Evolutionary conservation across 2,888 invertebrate species (phyloP).

Genomic region (Lithophane ornitopus): DNA sequence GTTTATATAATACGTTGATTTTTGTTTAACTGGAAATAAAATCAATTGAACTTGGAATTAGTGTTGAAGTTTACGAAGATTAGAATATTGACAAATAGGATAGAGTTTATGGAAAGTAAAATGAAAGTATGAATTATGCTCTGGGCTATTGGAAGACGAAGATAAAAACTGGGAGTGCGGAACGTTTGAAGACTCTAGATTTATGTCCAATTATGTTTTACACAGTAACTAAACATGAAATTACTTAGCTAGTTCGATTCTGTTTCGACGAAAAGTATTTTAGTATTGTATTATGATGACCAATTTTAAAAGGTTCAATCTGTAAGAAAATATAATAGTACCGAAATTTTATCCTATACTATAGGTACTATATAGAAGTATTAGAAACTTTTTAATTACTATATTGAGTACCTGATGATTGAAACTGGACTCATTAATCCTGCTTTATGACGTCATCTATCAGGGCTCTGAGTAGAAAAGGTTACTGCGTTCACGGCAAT

Average conservation of each 20-base stretch:
- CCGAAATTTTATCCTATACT: background rate
- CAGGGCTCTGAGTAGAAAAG: conserved; percentile 10
- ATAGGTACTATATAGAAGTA: too few species aligned
- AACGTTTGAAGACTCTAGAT: conserved; percentile 19
- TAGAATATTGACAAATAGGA: conserved; percentile 38
- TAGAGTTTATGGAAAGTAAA: conserved; percentile 21
- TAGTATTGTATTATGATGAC: too few species aligned
- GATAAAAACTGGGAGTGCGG: conserved; percentile 16
- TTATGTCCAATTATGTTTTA: conserved; percentile 24
- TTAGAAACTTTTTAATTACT: conserved; percentile 3
- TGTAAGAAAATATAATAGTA: too few species aligned
- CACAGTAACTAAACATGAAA: conserved; percentile 10
- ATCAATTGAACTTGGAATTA: background rate
- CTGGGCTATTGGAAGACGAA: conserved; percentile 15
- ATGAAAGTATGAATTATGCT: conserved; percentile 40
- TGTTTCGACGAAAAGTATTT: background rate
- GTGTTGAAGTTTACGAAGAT: conserved; percentile 40
- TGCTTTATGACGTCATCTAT: conserved; percentile 41
- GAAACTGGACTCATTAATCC: conserved; percentile 16
- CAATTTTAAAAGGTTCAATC: background rate
- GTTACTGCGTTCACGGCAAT: conserved; percentile 33
- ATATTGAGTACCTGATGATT: conserved; percentile 17
- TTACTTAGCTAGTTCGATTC: background rate
- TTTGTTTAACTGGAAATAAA: too few species aligned
- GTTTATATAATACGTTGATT: too few species aligned